Evolutionary conservation across 2,113 vertebrate species (phyloP).

Genomic region (Climacteris rufus): DNA sequence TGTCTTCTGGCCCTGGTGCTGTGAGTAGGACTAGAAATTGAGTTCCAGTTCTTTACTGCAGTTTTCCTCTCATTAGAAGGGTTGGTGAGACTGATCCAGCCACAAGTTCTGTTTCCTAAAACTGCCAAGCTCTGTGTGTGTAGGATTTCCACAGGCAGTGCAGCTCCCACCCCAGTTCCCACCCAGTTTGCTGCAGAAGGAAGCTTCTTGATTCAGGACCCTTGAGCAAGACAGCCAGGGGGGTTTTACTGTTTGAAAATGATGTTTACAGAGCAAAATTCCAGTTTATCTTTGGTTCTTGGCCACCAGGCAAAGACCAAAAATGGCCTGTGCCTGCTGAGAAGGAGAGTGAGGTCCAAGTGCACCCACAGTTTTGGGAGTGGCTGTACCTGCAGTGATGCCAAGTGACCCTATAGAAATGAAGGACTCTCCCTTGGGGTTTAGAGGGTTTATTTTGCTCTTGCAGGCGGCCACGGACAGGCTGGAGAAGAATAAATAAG

Average conservation of each 20-base stretch:
- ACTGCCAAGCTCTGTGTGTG: neutral
- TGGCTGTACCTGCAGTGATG: neutral
- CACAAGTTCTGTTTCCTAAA: neutral
- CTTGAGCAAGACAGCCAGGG: neutral
- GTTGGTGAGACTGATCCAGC: too few species aligned
- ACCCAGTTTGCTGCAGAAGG: neutral
- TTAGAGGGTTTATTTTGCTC: slow-evolving; percentile 55
- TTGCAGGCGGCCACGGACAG: slow-evolving; percentile 29
- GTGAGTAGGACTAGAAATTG: fast-evolving
- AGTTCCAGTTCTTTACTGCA: neutral
- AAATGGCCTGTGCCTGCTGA: neutral
- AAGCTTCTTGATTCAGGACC: neutral
- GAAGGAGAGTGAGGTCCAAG: neutral
- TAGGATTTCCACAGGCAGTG: neutral
- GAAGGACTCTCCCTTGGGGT: neutral
- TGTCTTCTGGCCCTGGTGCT: neutral
- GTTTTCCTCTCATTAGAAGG: neutral
- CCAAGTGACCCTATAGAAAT: neutral
- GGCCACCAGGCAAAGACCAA: neutral
- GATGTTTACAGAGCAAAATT: neutral
- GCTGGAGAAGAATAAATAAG: slow-evolving; percentile 54
- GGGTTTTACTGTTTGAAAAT: neutral
- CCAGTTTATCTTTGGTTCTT: neutral
- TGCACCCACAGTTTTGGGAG: neutral
- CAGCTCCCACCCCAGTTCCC: neutral